These are phyloP conservation scores for Phalacrocorax aristotelis DNA, from an alignment of 2,113 vertebrate genomes.

Conservation along the genomic window DNA sequence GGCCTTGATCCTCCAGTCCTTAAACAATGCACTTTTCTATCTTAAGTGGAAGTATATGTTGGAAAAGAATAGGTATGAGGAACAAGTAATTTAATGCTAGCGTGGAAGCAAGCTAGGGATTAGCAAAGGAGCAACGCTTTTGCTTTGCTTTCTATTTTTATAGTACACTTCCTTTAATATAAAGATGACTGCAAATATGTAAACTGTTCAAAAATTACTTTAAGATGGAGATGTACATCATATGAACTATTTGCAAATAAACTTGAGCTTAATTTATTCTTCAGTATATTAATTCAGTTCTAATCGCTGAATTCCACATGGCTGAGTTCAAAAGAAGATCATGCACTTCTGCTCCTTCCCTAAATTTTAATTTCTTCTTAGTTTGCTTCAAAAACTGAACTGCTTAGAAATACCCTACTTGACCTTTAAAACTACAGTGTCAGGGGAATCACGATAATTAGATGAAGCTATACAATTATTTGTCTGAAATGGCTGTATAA, in stretches of 20 bases:
- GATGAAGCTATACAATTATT: not conserved
- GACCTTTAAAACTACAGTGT: conserved; percentile 35
- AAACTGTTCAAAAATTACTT: not conserved
- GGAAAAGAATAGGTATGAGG: not conserved
- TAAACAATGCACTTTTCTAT: not conserved
- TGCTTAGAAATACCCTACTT: conserved; percentile 9
- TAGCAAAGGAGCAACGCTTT: not conserved
- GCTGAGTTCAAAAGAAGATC: conserved; percentile 56
- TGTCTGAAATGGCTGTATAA: not conserved
- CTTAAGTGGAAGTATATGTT: not conserved
- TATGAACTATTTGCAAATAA: conserved; percentile 7
- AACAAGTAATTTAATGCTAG: not conserved
- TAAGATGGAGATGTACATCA: conserved; percentile 19
- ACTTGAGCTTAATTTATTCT: conserved; percentile 48
- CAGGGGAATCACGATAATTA: not conserved
- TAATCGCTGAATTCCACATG: conserved; percentile 65
- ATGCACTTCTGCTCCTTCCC: not conserved
- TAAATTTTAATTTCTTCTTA: conserved; percentile 39
- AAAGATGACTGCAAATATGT: conserved; percentile 1
- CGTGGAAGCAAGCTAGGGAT: not conserved
- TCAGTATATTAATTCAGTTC: conserved; percentile 47
- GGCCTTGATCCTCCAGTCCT: not conserved
- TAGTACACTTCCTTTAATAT: not conserved
- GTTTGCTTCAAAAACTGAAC: not conserved
- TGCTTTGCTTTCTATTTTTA: not conserved